Evolutionary conservation across 1,140 invertebrate species (phyloP), one percentile per base, ranked within the genome.

Genomic region (Proctacanthus coquilletti): DNA sequence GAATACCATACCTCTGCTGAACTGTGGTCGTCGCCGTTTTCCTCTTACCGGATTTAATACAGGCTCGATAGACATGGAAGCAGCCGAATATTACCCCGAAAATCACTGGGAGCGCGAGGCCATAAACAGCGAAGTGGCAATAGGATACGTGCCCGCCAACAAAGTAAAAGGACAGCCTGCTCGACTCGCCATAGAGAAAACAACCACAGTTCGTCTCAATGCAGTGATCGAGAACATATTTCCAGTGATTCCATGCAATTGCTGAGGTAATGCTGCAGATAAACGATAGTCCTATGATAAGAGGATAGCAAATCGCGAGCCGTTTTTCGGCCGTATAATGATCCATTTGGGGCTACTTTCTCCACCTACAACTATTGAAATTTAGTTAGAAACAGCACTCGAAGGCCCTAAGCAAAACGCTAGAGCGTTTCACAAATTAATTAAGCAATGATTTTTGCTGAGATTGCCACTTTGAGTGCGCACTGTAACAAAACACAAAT

Each of bases 1-100:
- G 9, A 25, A 14, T 21, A 19, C 59, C 61, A 62, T 51, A 71
- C 69, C 70, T 69, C 56, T 71, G 68, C 43, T 64, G 55, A 37
- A 71, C 61, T 18, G 61, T 55, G 34, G 65, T 63, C 8, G 62
- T 62, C 56, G 43, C 67, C 51, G 48, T 58, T 53, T 51, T 69
- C 53, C 60, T 66, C 59, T 53, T 63, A 44, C 36, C 68, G 43
- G 53, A 66, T 40, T 66, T 65, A 18, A 78, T 71, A 47, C 70
- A 78, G 31, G 70, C 68, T 49, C 75, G 68, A 44, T 75, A 74
- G 39, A 72, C 71, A 45, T 81, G 77, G 48, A 74, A 80, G 18
- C 67, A 44, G 3, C 62, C 66, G 50, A 77, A 63, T 3, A 68
- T 61, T 1, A 75, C 39, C 3, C 69, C 66, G 41, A 74, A 62